These are phyloP conservation scores for Chydorus sphaericus DNA, from an alignment of 2,888 invertebrate species.

Conservation along the genomic window DNA sequence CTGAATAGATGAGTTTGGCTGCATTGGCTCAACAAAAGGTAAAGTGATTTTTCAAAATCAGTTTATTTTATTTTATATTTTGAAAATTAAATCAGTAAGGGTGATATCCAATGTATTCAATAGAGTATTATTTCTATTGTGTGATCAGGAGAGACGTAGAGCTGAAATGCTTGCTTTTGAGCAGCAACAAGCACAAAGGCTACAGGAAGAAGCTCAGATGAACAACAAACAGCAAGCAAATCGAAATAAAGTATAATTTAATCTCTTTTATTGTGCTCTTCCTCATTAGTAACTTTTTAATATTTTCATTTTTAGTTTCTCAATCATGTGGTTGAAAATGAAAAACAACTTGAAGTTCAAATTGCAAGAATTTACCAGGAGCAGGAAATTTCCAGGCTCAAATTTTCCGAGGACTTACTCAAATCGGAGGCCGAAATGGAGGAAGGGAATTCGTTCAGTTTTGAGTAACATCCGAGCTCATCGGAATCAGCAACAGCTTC, in stretches of 20 bases:
- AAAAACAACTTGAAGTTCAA: neutral
- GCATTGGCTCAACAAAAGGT: neutral
- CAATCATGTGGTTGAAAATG: neutral
- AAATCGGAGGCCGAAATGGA: conserved; percentile 3
- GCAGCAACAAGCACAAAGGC: neutral
- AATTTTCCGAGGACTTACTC: neutral
- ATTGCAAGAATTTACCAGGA: neutral
- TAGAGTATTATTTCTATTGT: neutral
- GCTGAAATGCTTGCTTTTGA: conserved; percentile 7
- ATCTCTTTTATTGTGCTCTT: neutral
- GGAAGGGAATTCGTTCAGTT: neutral
- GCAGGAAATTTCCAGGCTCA: neutral
- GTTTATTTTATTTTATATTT: neutral
- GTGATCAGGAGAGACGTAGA: neutral
- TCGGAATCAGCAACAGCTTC: neutral
- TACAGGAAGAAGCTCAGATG: neutral
- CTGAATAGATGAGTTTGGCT: neutral
- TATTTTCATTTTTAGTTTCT: neutral
- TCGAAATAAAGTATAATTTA: neutral
- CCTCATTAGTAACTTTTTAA: neutral
- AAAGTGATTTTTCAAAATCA: neutral
- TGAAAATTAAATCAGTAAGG: neutral
- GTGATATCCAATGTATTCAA: neutral
- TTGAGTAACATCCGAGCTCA: neutral
- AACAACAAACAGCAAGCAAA: neutral